Evolutionary conservation across 2,888 invertebrate genomes (phyloP), one percentile per base, ranked within the genome.

Genomic region (Corythucha ciliata): DNA sequence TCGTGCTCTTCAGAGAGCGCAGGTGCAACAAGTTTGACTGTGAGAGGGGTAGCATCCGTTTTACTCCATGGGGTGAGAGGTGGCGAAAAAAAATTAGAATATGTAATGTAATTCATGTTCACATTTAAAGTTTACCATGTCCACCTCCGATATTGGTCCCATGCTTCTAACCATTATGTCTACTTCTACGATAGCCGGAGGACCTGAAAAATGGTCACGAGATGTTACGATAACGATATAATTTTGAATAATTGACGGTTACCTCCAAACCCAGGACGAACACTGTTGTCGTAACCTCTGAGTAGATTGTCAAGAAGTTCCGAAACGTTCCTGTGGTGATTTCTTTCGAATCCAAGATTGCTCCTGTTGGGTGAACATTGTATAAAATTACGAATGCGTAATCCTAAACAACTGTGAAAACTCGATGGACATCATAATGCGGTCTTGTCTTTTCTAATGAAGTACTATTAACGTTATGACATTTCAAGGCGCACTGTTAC

Each of bases 121-220:
- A 8, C n/a, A 29, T 29, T 29, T 10, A 29, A 29, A 29, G 29
- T 10, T 29, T 69, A 85, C 86, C 90, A 91, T 91, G 63, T 89
- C 88, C 27, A 89, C 72, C 65, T 91, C 91, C 0, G 89, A 89
- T 4, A 91, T 82, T 0, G 90, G 90, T 0, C 90, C 90, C 89
- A 91, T 90, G 65, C 89, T 89, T 59, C 89, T 74, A 59, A 91
- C 90, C 52, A 90, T 70, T 63, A 91, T 88, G 66, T 90, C 91
- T 0, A 90, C 89, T 65, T 82, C 78, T 16, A 91, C 85, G 18
- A 86, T 75, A 0, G 90, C 90, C 1, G 90, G 88, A 50, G 78
- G 73, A 27, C 86, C 88, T 89, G 69, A 39, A 72, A n/a, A n/a
- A n/a, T n/a, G n/a, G n/a, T n/a, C n/a, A n/a, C n/a, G n/a, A n/a